Evolutionary conservation across 2,113 vertebrate species (phyloP).

Genomic region (Arizona elegans): DNA sequence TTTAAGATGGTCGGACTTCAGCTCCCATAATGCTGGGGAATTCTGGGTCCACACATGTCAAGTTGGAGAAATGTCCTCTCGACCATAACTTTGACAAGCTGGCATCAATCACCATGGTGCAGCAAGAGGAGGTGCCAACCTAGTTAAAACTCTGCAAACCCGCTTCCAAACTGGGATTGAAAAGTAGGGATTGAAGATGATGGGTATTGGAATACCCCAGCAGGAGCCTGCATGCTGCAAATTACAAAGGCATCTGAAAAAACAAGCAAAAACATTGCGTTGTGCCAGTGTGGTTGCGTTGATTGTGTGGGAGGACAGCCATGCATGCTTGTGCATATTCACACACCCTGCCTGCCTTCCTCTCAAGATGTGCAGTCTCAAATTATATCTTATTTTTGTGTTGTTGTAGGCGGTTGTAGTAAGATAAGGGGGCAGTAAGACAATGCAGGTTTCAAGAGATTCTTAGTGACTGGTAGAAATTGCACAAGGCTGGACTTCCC

Average conservation of each 20-base stretch:
- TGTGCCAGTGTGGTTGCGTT: neutral
- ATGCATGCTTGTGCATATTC: neutral
- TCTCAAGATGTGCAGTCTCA: neutral
- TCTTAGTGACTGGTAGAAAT: neutral
- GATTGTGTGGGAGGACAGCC: neutral
- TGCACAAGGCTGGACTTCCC: neutral
- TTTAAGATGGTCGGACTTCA: too few relatives aligned
- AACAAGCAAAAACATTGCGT: neutral
- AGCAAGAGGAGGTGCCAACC: neutral
- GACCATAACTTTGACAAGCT: neutral
- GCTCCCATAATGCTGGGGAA: neutral
- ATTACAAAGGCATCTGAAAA: too few relatives aligned
- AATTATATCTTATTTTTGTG: neutral
- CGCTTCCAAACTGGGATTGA: neutral
- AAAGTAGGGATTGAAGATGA: too few relatives aligned
- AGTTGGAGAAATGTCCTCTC: neutral
- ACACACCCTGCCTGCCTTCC: neutral
- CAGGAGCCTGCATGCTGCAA: neutral
- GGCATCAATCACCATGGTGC: neutral
- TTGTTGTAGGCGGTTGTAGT: neutral
- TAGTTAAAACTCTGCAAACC: neutral
- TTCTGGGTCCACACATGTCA: neutral
- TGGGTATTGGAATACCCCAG: neutral
- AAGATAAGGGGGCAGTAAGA: neutral
- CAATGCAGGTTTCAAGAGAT: neutral